These are phyloP conservation scores for Peromyscus californicus DNA, from an alignment of 2,113 vertebrate genomes.

Conservation along the genomic window DNA sequence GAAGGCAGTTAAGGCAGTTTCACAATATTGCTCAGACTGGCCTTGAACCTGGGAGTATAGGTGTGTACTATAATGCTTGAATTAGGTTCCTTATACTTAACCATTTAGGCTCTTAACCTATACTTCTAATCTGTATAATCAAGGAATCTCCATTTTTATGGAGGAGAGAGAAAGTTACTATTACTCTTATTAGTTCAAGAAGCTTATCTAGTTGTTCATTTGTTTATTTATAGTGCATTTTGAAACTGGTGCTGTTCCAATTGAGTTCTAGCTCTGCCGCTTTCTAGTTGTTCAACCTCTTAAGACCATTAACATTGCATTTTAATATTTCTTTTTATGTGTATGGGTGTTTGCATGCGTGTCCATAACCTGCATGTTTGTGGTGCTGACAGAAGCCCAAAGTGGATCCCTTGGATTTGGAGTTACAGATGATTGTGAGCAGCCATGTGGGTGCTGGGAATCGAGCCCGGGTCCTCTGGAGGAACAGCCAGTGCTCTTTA, in stretches of 20 bases:
- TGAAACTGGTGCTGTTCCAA: neutral
- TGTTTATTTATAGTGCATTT: neutral
- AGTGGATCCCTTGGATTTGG: neutral
- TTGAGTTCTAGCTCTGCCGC: neutral
- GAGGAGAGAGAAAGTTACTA: neutral
- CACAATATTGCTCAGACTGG: neutral
- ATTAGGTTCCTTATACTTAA: neutral
- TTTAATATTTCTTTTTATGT: neutral
- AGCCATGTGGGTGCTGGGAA: no score
- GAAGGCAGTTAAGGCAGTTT: neutral
- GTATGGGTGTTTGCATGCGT: neutral
- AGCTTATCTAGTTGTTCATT: neutral
- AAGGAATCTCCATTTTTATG: neutral
- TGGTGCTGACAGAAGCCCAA: neutral
- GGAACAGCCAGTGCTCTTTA: neutral
- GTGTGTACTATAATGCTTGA: neutral
- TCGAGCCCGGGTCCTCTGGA: neutral
- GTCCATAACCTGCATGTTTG: neutral
- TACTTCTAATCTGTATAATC: neutral
- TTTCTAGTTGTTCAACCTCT: neutral
- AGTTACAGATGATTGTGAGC: neutral
- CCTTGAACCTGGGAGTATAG: neutral
- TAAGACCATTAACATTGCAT: neutral
- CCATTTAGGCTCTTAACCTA: slow-evolving; percentile 4
- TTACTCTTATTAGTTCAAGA: neutral